phyloP scores from a whole-genome alignment of 2,888 invertebrate species.

The Amblyjoppa proteus region DNA sequence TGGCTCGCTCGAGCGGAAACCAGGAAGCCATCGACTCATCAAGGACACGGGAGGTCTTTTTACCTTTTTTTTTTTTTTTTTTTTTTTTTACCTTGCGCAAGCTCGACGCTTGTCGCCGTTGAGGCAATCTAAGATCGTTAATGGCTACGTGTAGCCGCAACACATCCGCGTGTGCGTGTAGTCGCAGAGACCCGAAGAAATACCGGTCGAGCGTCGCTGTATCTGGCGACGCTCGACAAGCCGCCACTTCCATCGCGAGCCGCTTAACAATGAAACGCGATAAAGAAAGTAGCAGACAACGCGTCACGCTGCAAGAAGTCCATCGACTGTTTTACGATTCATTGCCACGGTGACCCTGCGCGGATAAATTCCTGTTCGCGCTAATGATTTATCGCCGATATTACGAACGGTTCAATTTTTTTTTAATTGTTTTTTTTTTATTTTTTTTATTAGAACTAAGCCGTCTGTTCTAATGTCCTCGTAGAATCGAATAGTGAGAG shows the following conservation, averaged over 20 bases:
- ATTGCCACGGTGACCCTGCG: conserved; percentile 20
- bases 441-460: conserved; percentile 8
- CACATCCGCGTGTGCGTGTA: conserved; percentile 13
- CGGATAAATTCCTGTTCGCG: conserved; percentile 11
- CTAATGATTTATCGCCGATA: conserved; percentile 9
- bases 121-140: conserved; percentile 25
- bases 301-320: conserved; percentile 24
- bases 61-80: conserved; percentile 55
- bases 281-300: conserved; percentile 46
- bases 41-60: conserved; percentile 73
- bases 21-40: conserved; percentile 76
- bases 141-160: conserved; percentile 29
- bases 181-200: conserved; percentile 25
- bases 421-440: too few relatives aligned
- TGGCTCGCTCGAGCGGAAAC: conserved; percentile 77
- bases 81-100: conserved; percentile 55
- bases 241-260: not conserved
- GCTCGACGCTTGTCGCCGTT: conserved; percentile 31
- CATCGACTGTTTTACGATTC: conserved; percentile 9
- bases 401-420: not conserved
- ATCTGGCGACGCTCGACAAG: conserved; percentile 7
- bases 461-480: conserved; percentile 18
- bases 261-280: conserved; percentile 15
- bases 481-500: conserved; percentile 1
- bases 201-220: conserved; percentile 12